Evolutionary conservation across 1,140 invertebrate genomes (phyloP).

Genomic region (Steinernema khuongi): DNA sequence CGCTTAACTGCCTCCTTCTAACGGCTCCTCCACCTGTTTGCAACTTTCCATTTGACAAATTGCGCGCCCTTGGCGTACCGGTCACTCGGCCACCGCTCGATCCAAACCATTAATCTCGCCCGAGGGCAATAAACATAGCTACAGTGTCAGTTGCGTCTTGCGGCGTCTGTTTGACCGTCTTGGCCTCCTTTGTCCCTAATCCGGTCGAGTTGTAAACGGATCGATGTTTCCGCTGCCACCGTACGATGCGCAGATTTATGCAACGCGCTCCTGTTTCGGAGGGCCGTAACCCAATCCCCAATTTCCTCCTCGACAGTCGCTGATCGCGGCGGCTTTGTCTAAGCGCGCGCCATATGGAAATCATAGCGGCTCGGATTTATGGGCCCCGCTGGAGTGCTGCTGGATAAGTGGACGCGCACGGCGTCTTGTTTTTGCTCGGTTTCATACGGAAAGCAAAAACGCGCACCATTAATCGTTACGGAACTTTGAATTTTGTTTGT

Average conservation of each 20-base stretch:
- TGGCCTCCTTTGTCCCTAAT: background rate
- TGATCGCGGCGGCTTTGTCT: background rate
- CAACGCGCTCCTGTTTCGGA: background rate
- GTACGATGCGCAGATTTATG: conserved; percentile 8
- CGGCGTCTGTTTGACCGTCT: conserved; percentile 2
- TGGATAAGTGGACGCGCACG: too few relatives aligned
- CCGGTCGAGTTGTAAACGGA: background rate
- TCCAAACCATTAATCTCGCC: background rate
- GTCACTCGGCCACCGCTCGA: background rate
- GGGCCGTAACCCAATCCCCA: background rate
- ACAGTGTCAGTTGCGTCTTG: background rate
- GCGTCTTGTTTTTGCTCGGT: background rate
- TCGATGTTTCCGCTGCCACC: background rate
- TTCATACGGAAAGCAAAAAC: background rate
- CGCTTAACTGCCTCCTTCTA: conserved; percentile 1
- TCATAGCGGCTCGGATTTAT: conserved; percentile 9
- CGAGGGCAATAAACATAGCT: background rate
- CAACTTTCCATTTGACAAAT: conserved; percentile 2
- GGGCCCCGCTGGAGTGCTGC: background rate
- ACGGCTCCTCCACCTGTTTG: background rate
- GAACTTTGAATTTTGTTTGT: conserved; percentile 9
- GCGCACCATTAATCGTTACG: conserved; percentile 6
- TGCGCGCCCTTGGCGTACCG: background rate
- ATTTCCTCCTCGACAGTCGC: background rate
- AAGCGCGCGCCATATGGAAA: background rate